Base-by-base conservation (phyloP, 2,888 invertebrate genomes). In the Drosophila recens region DNA sequence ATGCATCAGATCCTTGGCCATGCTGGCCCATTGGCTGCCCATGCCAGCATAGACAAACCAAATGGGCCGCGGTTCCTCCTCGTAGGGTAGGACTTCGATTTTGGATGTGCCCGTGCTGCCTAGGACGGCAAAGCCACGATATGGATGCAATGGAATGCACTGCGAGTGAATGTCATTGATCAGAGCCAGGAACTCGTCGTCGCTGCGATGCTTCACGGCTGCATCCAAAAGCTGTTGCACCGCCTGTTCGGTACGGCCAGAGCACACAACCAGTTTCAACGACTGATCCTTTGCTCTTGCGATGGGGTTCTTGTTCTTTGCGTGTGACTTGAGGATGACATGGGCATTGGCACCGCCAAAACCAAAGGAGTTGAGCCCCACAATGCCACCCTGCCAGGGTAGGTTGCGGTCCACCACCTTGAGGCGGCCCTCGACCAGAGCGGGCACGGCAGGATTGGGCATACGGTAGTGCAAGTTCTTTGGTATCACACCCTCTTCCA, bases 41-140 rank as follows among this genome's bases (percentile, higher is more conserved):
- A 99, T 99, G 67, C 99, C 99, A 45, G 98, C 96, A 93, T 98
- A 99, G 72, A 99, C 95, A 93, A 95, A 99, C 97, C 98, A 99
- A 71, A 99, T 93, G 1, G 98, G 98, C 20, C 97, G 94, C 72
- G 94, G 94, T 45, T 96, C 96, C 27, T 94, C 93, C 10, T 93
- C 92, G 64, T 90, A 91, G 38, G 93, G 93, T 2, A 90, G 63
- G 1, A 95, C 92, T 89, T 95, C 95, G 23, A 93, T 92, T 23
- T 92, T 90, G 34, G 87, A 57, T 0, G 81, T 48, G 0, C 90
- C 90, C 5, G 93, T 92, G 13, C 94, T 93, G 57, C 95, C 95
- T 23, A 98, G 92, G 46, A 99, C 93, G 11, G 95, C 93, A 93
- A 95, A 98, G 0, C 98, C 99, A 89, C 98, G 95, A 93, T 95